Conservation (phyloP, 2,797 vertebrate genomes). For the Masticophis lateralis region DNA sequence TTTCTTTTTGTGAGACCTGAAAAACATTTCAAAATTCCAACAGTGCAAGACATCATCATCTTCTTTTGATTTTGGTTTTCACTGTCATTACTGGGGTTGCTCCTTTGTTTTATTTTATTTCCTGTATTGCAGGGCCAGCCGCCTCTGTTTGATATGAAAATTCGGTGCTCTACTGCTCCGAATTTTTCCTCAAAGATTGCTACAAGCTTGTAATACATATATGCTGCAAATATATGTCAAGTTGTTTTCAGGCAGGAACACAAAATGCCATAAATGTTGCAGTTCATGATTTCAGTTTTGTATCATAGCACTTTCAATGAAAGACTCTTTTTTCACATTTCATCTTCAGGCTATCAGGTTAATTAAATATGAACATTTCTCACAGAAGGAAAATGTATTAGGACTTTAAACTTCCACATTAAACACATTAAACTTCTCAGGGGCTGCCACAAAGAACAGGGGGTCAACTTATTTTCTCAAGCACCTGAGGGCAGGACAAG, state of each 20-base stretch:
- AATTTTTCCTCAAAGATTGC: neutral
- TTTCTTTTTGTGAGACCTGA: neutral
- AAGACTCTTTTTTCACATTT: neutral
- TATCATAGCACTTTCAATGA: neutral
- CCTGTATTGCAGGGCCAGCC: neutral
- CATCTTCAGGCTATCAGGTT: neutral
- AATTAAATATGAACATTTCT: neutral
- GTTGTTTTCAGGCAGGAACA: neutral
- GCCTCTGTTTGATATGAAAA: neutral
- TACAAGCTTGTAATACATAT: neutral
- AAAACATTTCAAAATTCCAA: neutral
- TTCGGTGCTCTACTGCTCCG: neutral
- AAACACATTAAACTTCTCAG: neutral
- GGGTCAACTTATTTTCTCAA: too few relatives aligned
- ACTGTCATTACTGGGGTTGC: neutral
- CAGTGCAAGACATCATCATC: neutral
- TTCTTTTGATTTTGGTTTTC: neutral
- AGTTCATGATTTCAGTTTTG: neutral
- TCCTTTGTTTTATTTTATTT: neutral
- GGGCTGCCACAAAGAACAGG: too few relatives aligned
- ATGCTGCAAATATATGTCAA: neutral
- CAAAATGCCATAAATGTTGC: neutral
- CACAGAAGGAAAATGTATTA: neutral
- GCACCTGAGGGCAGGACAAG: too few relatives aligned
- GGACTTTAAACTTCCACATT: neutral